Conservation (phyloP, 2,888 invertebrate genomes). For the Scrobipalpa atriplicella region DNA sequence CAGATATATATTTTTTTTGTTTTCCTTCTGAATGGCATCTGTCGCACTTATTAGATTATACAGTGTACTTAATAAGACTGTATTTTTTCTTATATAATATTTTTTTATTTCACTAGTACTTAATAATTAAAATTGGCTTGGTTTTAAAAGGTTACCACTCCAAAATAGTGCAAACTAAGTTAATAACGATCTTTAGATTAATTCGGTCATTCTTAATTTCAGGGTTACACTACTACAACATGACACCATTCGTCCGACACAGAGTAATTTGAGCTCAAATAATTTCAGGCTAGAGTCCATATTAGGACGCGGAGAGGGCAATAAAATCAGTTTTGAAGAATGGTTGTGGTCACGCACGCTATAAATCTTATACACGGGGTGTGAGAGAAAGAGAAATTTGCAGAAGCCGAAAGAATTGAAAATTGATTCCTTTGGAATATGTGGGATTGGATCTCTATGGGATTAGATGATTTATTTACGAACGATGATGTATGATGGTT, state of each 20-base stretch:
- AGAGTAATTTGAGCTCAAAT: slow-evolving; percentile 53
- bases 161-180: slow-evolving; percentile 44
- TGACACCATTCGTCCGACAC: slow-evolving; percentile 59
- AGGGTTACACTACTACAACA: slow-evolving; percentile 68
- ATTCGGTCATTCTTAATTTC: slow-evolving; percentile 69
- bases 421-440: too few relatives aligned
- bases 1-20: too few relatives aligned
- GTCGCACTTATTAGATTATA: too few relatives aligned
- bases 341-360: slow-evolving; percentile 69
- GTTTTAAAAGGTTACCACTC: background rate
- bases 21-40: too few relatives aligned
- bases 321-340: slow-evolving; percentile 74
- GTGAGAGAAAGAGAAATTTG: background rate
- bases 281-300: slow-evolving; percentile 48
- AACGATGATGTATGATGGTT: too few relatives aligned
- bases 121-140: too few relatives aligned
- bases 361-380: slow-evolving; percentile 70
- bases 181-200: slow-evolving; percentile 72
- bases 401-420: too few relatives aligned
- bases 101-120: too few relatives aligned
- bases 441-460: too few relatives aligned
- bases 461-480: too few relatives aligned
- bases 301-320: slow-evolving; percentile 53
- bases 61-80: too few relatives aligned
- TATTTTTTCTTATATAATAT: too few relatives aligned